Evolutionary conservation across 1,140 invertebrate species (phyloP), one percentile per base, ranked within the genome.

Genomic region (Rhynchophorus ferrugineus): DNA sequence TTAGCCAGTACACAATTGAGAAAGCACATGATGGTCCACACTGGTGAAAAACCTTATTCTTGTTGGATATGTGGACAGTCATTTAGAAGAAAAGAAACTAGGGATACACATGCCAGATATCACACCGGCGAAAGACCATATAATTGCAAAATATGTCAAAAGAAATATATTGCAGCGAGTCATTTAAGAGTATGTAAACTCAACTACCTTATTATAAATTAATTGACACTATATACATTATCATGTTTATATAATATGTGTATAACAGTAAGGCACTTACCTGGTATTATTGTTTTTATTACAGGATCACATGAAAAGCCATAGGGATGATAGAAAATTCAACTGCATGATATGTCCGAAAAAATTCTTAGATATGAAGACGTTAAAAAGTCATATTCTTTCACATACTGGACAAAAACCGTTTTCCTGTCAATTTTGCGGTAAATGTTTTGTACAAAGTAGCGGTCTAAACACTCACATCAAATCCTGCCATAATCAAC

Each of bases 81-180:
- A 1, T 69, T 69, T 54, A 50, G 66, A 43, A 56, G 62, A 44
- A 69, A 68, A 59, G 65, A 69, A 47, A 68, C 67, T 11, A 57
- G 68, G 3, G 78, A 79, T 54, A 79, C 80, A 24, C 80, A 81
- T 58, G 67, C 76, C n/a, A 76, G 80, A 59, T 70, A 80, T 9
- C 84, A 89, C 63, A 84, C 81, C 3, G 85, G 85, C 3, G 82
- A 82, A 61, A 67, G 78, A 21, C 79, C 80, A 0, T 82, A 76
- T 61, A 69, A 73, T 1, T 82, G 80, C 56, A 72, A 70, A 0
- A 71, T 76, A 0, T 82, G 80, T 61, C 65, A 72, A 1, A 81
- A 81, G 59, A 64, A 64, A 42, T 70, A 69, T 48, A 64, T 65
- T 16, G 64, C 64, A 1, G 61, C 58, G 7, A 65, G 62, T 22